Conservation (phyloP, 2,888 invertebrate genomes). For the Lasioglossum morio region DNA sequence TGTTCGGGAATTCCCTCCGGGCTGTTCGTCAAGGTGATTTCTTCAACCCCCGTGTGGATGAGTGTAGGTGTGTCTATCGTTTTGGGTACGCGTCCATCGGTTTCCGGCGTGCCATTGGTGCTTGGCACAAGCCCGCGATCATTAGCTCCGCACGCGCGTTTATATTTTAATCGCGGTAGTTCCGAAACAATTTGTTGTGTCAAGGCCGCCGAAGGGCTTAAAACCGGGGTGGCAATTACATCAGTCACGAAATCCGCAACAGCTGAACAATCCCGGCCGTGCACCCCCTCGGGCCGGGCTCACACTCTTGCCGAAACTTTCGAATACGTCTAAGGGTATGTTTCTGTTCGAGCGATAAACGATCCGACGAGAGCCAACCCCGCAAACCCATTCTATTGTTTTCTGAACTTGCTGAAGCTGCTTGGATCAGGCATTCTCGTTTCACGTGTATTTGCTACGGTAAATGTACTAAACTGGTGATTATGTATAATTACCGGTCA, state of each 20-base stretch:
- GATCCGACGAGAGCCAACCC: neutral
- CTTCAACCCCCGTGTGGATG: neutral
- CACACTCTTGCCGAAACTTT: constrained; percentile 66
- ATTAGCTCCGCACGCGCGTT: constrained; percentile 78
- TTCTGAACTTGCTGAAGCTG: neutral
- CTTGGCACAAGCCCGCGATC: constrained; percentile 83
- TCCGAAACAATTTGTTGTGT: constrained; percentile 85
- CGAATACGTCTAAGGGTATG: constrained; percentile 15
- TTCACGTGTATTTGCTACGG: no score
- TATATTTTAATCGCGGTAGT: constrained; percentile 84
- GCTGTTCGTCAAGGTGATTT: constrained; percentile 42
- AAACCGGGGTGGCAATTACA: constrained; percentile 81
- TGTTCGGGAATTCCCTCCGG: constrained; percentile 10
- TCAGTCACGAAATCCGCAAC: constrained; percentile 84
- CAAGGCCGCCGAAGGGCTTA: constrained; percentile 83
- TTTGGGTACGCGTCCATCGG: constrained; percentile 63
- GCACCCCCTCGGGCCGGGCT: constrained; percentile 32
- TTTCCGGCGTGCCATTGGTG: constrained; percentile 76
- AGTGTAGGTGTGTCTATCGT: constrained; percentile 4
- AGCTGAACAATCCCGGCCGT: constrained; percentile 76
- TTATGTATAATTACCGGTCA: no score
- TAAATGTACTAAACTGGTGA: no score
- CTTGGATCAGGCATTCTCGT: neutral
- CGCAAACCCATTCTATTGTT: neutral
- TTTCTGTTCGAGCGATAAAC: neutral